Conservation (phyloP, 2,888 invertebrate genomes). For the Drosophila kanekoi region DNA sequence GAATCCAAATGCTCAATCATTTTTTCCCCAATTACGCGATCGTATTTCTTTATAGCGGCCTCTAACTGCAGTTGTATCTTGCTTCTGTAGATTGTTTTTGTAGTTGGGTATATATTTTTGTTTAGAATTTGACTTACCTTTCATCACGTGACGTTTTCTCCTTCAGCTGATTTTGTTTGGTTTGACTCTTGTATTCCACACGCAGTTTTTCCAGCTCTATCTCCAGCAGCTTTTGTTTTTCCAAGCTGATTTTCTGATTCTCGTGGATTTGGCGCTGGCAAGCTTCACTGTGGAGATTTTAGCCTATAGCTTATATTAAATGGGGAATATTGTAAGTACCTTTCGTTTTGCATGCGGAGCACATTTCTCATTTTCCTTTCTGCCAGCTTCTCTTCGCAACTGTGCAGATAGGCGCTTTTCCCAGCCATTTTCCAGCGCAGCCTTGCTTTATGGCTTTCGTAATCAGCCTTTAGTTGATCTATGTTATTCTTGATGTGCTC, state of each 20-base stretch:
- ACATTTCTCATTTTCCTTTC: constrained; percentile 19
- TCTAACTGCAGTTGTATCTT: constrained; percentile 77
- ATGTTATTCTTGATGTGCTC: constrained; percentile 38
- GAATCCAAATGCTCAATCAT: constrained; percentile 71
- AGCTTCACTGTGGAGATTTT: constrained; percentile 58
- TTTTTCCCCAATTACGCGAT: constrained; percentile 78
- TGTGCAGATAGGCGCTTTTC: constrained; percentile 24
- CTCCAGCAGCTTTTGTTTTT: constrained; percentile 67
- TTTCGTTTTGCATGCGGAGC: constrained; percentile 38
- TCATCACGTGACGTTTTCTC: constrained; percentile 73
- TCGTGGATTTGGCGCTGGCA: constrained; percentile 71
- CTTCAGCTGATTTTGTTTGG: constrained; percentile 57
- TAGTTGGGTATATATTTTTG: neutral
- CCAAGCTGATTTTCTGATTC: constrained; percentile 56
- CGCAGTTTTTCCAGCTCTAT: constrained; percentile 60
- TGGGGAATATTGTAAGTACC: too few species aligned
- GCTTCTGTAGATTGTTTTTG: too few species aligned
- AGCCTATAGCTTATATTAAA: too few species aligned
- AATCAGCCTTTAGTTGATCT: neutral
- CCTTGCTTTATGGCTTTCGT: constrained; percentile 20
- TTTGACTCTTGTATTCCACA: constrained; percentile 49
- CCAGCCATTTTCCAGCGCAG: constrained; percentile 29
- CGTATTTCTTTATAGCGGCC: constrained; percentile 78
- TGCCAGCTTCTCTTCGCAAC: constrained; percentile 32
- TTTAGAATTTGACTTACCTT: constrained; percentile 68